A percentile compares a stretch with the other conserved stretches of the same genome.
Conservation (phyloP, 53 echinoderm and acorn worm species). For the Mesocentrotus franciscanus region DNA sequence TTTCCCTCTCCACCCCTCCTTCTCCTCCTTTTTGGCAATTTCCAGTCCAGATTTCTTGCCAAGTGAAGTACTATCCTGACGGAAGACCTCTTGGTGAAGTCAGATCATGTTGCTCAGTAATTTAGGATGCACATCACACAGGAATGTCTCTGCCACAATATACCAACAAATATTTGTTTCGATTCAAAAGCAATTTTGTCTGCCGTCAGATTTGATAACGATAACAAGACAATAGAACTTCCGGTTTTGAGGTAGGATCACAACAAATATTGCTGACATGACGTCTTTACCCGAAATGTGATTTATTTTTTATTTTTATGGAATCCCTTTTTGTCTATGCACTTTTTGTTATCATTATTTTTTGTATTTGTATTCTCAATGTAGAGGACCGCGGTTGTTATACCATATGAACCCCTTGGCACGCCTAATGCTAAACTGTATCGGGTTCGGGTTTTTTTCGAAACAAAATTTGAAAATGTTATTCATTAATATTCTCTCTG, state of each 20-base stretch:
- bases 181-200: conserved; percentile 15
- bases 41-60: not conserved
- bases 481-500: no score
- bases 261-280: no score
- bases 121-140: conserved; percentile 6
- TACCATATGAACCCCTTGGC: no score
- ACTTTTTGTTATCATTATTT: no score
- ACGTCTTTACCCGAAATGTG: no score
- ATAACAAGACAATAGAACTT: not conserved
- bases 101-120: conserved; percentile 47
- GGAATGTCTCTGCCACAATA: conserved; percentile 13
- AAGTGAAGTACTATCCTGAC: conserved; percentile 23
- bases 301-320: no score
- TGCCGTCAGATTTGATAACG: not conserved
- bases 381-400: no score
- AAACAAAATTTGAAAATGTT: no score
- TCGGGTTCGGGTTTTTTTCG: no score
- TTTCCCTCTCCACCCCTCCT: not conserved
- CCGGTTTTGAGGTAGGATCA: not conserved
- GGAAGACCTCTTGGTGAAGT: conserved; percentile 8
- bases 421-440: no score
- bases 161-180: conserved; percentile 47
- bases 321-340: no score
- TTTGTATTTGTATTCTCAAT: no score
- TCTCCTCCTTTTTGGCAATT: not conserved